Evolutionary conservation across 2,888 invertebrate genomes (phyloP).

Genomic region (Pachliopta kotzebuea): DNA sequence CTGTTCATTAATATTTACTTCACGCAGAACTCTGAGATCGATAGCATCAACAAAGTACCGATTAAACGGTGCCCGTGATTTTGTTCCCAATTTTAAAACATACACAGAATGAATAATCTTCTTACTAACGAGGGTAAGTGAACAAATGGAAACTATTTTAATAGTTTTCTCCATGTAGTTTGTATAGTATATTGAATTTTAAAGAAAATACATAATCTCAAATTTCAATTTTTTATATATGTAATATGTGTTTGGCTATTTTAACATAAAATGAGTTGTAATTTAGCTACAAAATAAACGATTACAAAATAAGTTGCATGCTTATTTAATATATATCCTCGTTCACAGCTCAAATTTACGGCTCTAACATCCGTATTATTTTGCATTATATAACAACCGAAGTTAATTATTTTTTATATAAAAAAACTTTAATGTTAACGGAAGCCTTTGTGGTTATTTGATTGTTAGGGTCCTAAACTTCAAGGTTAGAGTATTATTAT

Average conservation of each 20-base stretch:
- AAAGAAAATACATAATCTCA: not conserved
- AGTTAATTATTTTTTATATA: conserved; percentile 11
- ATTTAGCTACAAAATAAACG: not conserved
- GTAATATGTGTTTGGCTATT: too few relatives aligned
- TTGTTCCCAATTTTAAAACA: conserved; percentile 24
- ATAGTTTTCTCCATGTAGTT: not conserved
- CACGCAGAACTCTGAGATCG: conserved; percentile 5
- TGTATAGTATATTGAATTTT: not conserved
- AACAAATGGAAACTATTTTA: not conserved
- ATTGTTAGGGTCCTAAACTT: conserved; percentile 29
- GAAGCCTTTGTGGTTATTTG: conserved; percentile 35
- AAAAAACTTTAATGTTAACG: conserved; percentile 30
- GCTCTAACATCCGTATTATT: not conserved
- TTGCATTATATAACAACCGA: not conserved
- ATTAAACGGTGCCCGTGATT: conserved; percentile 3
- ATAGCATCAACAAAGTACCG: conserved; percentile 2
- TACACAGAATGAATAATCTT: not conserved
- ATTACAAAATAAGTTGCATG: not conserved
- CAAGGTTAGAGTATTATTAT: conserved; percentile 29
- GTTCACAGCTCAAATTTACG: not conserved
- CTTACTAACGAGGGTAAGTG: not conserved
- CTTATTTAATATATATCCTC: not conserved
- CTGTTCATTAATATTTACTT: conserved; percentile 8
- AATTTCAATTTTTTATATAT: too few relatives aligned
- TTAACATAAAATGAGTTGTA: not conserved